Conservation (phyloP, 2,113 vertebrate genomes). For the Alethe castanea region DNA sequence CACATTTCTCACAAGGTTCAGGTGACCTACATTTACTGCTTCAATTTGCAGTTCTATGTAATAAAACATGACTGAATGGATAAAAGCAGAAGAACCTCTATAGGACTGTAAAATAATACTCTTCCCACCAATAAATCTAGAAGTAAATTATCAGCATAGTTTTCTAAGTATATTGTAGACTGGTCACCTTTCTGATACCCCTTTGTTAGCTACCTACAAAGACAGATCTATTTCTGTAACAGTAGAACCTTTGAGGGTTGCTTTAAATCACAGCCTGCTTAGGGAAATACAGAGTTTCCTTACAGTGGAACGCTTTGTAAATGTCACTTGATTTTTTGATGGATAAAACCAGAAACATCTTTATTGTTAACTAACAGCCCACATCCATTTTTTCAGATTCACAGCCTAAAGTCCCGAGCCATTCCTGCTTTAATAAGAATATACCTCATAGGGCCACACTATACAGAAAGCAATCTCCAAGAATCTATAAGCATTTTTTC, state of each 20-base stretch:
- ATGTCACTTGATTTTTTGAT: not conserved
- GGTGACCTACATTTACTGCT: slow-evolving; percentile 45
- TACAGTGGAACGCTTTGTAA: not conserved
- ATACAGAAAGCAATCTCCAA: not conserved
- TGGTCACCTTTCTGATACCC: not conserved
- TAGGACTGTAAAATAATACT: not conserved
- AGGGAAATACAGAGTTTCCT: not conserved
- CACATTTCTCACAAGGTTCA: not conserved
- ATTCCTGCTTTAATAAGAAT: not conserved
- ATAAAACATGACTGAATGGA: not conserved
- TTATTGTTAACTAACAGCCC: not conserved
- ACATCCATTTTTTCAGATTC: not conserved
- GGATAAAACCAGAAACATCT: not conserved
- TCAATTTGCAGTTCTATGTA: not conserved
- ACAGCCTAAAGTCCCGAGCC: not conserved
- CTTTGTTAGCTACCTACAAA: not conserved
- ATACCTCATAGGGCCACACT: not conserved
- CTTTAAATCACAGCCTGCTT: not conserved
- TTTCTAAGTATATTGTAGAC: not conserved
- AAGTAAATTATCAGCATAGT: not conserved
- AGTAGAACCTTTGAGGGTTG: not conserved
- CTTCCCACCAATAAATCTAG: not conserved
- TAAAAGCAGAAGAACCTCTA: not conserved
- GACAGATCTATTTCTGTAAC: not conserved
- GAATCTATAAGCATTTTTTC: not conserved